Evolutionary conservation across 1,140 invertebrate species (phyloP), one percentile per base, ranked within the genome.

Genomic region (Pachypeltis micranthus): DNA sequence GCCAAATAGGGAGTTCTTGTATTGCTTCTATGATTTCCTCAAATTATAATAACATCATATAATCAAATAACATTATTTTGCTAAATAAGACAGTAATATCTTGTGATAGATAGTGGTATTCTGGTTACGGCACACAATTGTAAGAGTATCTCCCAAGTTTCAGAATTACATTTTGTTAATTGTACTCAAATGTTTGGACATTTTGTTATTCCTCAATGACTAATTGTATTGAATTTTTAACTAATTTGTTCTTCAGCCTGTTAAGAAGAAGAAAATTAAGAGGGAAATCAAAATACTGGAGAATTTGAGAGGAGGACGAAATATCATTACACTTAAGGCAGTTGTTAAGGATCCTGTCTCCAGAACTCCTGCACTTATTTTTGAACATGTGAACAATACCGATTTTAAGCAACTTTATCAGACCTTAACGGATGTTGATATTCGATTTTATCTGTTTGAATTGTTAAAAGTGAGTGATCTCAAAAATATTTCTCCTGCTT

Each of bases 251-350:
- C n/a, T 61, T 47, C 31, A 51, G 91, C 97, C 97, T 72, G 96
- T 99, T 16, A 99, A 99, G 83, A 99, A 99, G 90, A 99, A 99
- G 88, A 99, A 99, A 83, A 99, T 99, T 70, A 99, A 99, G 85
- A 83, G 97, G 76, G 97, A 99, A 83, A 99, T 99, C 72, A 99
- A 99, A 83, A 99, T 99, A 77, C 83, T 99, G 81, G 96, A 99
- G 82, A 99, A 99, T 80, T 83, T 99, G 71, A 84, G 94, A 75
- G 95, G 94, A 70, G 97, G 96, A 74, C 97, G 94, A 76, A 99
- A 99, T 81, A 96, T 99, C 72, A 99, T 99, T 73, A 91, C 90
- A 68, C 83, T 99, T 71, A 85, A 96, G 79, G 94, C 95, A 72
- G 95, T 99, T 73, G 96, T 99, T 58, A 99, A 99, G 82, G 96